Percentiles rank a stretch among this genome's conserved stretches.
phyloP scores from a whole-genome alignment of 2,113 vertebrate species.

The Acinonyx jubatus region DNA sequence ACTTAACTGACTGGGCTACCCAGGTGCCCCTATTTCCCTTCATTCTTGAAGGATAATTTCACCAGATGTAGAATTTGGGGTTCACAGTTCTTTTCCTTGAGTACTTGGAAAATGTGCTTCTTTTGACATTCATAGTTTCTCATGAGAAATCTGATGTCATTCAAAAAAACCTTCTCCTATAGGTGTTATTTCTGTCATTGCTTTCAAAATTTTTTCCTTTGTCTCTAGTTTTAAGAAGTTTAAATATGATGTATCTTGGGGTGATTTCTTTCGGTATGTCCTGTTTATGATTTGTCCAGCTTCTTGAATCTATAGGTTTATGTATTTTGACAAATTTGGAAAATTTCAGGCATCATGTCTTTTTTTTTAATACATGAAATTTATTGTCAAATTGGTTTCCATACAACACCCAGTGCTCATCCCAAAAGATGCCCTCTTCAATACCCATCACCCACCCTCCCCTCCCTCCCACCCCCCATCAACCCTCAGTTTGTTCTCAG shows the following conservation, averaged over 20 bases:
- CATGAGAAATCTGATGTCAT: neutral
- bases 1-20: too few species aligned
- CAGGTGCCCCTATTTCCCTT: neutral
- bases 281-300: neutral
- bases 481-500: too few species aligned
- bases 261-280: neutral
- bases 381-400: too few species aligned
- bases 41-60: neutral
- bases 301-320: neutral
- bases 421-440: too few species aligned
- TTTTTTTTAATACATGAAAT: neutral
- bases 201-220: neutral
- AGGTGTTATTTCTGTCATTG: neutral
- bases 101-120: neutral
- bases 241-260: neutral
- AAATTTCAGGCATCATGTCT: neutral
- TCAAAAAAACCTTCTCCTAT: neutral
- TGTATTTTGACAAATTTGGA: neutral
- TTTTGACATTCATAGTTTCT: neutral
- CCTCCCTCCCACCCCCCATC: too few species aligned
- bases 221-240: neutral
- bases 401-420: too few species aligned
- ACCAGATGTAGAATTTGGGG: neutral
- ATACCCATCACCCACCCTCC: too few species aligned
- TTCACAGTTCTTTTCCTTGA: neutral